Conservation (phyloP, 2,113 vertebrate genomes). For the Oryzias javanicus region DNA sequence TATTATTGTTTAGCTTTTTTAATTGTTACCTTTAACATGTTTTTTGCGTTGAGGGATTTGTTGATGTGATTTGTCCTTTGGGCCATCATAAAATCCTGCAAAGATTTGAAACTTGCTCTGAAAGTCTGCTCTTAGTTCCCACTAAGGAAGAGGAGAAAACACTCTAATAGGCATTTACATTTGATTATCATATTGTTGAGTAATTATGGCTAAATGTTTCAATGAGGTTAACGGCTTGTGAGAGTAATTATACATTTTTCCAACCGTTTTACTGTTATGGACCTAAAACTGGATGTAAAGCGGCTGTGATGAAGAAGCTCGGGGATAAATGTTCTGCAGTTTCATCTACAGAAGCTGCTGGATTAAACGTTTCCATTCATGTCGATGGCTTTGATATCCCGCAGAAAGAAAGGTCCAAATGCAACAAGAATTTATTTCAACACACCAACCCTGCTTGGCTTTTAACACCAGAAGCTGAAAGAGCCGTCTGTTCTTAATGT, state of each 20-base stretch:
- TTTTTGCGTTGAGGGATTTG: not conserved
- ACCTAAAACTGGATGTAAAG: not conserved
- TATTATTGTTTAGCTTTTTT: too few species aligned
- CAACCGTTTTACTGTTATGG: not conserved
- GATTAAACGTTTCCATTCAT: not conserved
- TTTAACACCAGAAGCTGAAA: too few species aligned
- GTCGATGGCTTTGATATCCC: too few species aligned
- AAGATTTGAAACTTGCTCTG: not conserved
- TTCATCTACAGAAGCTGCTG: not conserved
- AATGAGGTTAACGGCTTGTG: constrained; percentile 1
- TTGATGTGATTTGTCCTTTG: too few species aligned
- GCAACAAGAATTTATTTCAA: too few species aligned
- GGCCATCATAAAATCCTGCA: not conserved
- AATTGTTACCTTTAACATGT: not conserved
- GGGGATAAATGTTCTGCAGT: not conserved
- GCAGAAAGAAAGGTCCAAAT: too few species aligned
- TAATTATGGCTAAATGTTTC: not conserved
- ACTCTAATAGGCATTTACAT: constrained; percentile 23
- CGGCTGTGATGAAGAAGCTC: not conserved
- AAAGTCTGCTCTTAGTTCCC: constrained; percentile 8
- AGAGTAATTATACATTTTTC: constrained; percentile 5
- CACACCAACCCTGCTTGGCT: too few species aligned
- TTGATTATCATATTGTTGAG: constrained; percentile 7
- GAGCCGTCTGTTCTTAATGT: too few species aligned
- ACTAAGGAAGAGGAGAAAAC: constrained; percentile 1